Base-by-base conservation (phyloP, 1,140 invertebrate species). In the Papilio dardanus region DNA sequence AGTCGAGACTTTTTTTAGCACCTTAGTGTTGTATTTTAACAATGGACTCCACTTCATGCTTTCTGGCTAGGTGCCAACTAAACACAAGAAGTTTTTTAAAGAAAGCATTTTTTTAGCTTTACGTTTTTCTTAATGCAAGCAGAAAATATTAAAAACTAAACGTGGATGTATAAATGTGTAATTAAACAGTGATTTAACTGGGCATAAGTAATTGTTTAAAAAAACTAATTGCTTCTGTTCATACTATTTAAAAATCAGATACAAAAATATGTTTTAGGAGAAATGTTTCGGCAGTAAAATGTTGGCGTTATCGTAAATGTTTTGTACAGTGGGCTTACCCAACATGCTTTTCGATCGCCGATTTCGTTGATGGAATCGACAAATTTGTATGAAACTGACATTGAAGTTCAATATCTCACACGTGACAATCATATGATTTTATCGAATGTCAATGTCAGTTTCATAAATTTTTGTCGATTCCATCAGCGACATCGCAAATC, bases 1-100 rank as follows among this genome's bases (percentile, higher is more conserved):
- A 69, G 67, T 37, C n/a, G 19, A 40, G 21, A 62, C 24, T 69
- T 40, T 40, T 37, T 69, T 69, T 40, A 35, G 67, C 31, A 24
- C 67, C 21, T 69, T 69, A 12, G 16, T 68, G 66, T 68, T 69
- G 31, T 40, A 40, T 69, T 35, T 40, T 40, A 69, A 69, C 67
- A 69, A 69, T 69, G 33, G 67, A 6, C 67, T 69, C 19, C 21
- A 69, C 67, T 69, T 69, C 35, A 69, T 40, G 35, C 33, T 33
- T 19, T n/a, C 33, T 69, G 67, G 67, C 67, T 24, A 14, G 0
- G n/a, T 12, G 67, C 67, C 67, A 69, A 69, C 10, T 62, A 28
- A 40, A 37, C n/a, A 37, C 35, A 69, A 69, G 67, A 69, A 69
- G 67, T 69, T 69, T 33, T 69, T 69, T 37, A 4, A 19, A 69